Evolutionary conservation across 2,113 vertebrate genomes (phyloP), one percentile per base, ranked within the genome.

Genomic region (Hoplias malabaricus): DNA sequence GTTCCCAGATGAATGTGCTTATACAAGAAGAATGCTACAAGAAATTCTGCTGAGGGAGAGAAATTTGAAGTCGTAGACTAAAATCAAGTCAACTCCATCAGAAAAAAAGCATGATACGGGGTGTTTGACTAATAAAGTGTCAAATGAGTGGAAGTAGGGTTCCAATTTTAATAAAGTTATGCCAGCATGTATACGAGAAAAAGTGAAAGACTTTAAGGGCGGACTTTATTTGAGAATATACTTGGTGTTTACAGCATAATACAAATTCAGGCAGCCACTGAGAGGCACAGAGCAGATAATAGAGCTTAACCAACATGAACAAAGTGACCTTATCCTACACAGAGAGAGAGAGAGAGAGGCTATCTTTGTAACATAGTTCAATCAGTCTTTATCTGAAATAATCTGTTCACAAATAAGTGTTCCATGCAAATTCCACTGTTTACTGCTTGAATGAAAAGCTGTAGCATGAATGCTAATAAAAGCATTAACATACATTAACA

Each of bases 151-250:
- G 10, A 46, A 1, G 43, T 16, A 46, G n/a, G n/a, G n/a, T n/a
- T n/a, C n/a, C n/a, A n/a, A n/a, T n/a, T n/a, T n/a, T n/a, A n/a
- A n/a, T n/a, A n/a, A n/a, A n/a, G n/a, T n/a, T n/a, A n/a, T n/a
- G n/a, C n/a, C n/a, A n/a, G n/a, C n/a, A n/a, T n/a, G n/a, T n/a
- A n/a, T n/a, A n/a, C n/a, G n/a, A n/a, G n/a, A n/a, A n/a, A n/a
- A n/a, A n/a, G n/a, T n/a, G 6, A n/a, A 50, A 50, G 21, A 50
- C 46, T 21, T 59, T 63, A 40, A 25, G 33, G 34, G 57, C 13
- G 3, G 13, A 69, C 2, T 81, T 77, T 81, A 77, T 81, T 81
- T 66, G 56, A 31, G 38, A 46, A 19, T 43, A 50, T 29, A 59
- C 19, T 40, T 29, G 38, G 48, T 67, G 62, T 48, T 67, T 42